Evolutionary conservation across 2,113 vertebrate species (phyloP).

Genomic region (Pseudonaja textilis): DNA sequence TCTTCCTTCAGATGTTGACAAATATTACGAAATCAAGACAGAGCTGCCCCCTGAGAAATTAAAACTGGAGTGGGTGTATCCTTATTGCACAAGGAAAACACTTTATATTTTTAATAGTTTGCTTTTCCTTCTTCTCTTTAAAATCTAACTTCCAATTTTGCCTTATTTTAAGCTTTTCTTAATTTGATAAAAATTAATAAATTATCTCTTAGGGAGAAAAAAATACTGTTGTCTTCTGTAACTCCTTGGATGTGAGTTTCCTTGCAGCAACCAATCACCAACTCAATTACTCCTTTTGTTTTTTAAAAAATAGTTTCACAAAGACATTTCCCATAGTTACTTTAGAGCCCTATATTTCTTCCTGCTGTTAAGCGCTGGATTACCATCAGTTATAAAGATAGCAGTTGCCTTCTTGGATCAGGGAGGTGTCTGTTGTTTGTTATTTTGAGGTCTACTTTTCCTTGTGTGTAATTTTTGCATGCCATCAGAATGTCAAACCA

Average conservation of each 20-base stretch:
- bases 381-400: not conserved
- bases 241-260: not conserved
- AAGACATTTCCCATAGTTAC: not conserved
- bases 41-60: conserved; percentile 92
- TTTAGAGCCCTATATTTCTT: not conserved
- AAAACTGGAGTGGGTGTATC: conserved; percentile 99
- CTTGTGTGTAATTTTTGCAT: not conserved
- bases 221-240: not conserved
- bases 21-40: conserved; percentile 88
- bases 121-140: not conserved
- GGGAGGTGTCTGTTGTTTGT: not conserved
- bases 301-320: not conserved
- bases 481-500: not conserved
- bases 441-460: not conserved
- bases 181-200: not conserved
- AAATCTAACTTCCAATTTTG: not conserved
- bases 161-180: not conserved
- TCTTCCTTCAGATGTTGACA: conserved; percentile 92
- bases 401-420: not conserved
- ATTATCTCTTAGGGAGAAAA: not conserved
- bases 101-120: not conserved
- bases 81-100: conserved; percentile 65
- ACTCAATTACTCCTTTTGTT: not conserved
- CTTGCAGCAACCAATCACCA: not conserved
- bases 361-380: not conserved